phyloP scores from a whole-genome alignment of 1,140 invertebrate species.

The Ceratosolen solmsi region DNA sequence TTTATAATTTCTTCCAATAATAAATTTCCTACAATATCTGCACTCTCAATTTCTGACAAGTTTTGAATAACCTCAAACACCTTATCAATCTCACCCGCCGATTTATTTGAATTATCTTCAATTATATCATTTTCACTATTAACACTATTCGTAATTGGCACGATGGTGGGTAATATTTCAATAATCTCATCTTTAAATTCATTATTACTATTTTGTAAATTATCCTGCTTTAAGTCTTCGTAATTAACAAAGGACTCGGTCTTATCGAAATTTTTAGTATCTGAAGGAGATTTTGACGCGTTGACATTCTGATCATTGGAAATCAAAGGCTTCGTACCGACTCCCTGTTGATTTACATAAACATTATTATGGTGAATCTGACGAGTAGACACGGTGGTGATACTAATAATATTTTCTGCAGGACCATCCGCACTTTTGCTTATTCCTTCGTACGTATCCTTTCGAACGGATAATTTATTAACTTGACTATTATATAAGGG shows the following conservation, averaged over 20 bases:
- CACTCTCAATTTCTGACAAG: not conserved
- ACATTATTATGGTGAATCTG: not conserved
- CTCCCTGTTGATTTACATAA: not conserved
- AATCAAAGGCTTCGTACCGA: not conserved
- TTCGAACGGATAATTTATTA: conserved; percentile 1
- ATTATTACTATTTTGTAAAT: not conserved
- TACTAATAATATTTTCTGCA: not conserved
- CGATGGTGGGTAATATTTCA: too few species aligned
- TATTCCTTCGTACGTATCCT: not conserved
- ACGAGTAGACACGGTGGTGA: too few species aligned
- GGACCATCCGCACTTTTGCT: not conserved
- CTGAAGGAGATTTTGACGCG: not conserved
- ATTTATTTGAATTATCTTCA: not conserved
- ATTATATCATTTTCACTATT: not conserved
- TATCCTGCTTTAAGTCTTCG: not conserved
- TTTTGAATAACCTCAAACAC: not conserved
- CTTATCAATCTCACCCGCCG: not conserved
- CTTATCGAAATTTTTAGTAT: not conserved
- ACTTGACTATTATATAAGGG: not conserved
- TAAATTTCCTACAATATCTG: not conserved
- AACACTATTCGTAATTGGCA: not conserved
- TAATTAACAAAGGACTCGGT: not conserved
- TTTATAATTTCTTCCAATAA: not conserved
- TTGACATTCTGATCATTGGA: not conserved
- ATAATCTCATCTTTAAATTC: too few species aligned